Base-by-base conservation (phyloP, 1,140 invertebrate genomes). In the Cotesia glomerata region DNA sequence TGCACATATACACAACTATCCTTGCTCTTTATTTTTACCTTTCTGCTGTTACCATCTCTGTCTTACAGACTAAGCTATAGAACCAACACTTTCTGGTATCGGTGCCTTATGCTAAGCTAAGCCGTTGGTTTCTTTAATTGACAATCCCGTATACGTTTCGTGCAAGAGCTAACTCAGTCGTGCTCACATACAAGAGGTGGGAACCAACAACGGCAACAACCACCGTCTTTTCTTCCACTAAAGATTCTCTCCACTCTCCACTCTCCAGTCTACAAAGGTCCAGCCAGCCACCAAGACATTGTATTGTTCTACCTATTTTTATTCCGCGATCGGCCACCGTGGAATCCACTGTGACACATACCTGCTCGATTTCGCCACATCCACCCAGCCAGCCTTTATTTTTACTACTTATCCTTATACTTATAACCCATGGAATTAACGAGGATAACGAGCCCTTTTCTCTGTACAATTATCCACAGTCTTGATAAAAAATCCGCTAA, bases 251-350 rank as follows among this genome's bases (percentile, higher is more conserved):
- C 5, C 7, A 7, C 39, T 45, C 39, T 45, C 39, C 8, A 11
- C 39, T 45, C 39, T 51, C 75, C 73, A 71, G 69, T 72, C 73
- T 76, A 68, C 67, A 81, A 54, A 26, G 26, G 26, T 26, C 26
- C 26, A 26, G 26, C 26, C 26, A 26, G 26, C 26, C 26, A 26
- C 26, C 26, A 26, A 26, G 26, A 85, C 83, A 85, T 80, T 75
- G 82, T 85, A 85, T 85, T 85, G 83, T 85, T 78, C 71, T 79
- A 74, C 65, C 59, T 70, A 79, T 83, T 82, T 84, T 80, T 70
- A 54, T 73, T 65, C 39, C 32, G 26, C 32, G 32, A n/a, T 39
- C 56, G 4, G 49, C 35, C 9, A 59, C 35, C 34, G 16, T 56
- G 63, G 64, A 72, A 66, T 72, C 70, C 70, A 45, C 39, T 65